phyloP scores from a whole-genome alignment of 1,140 invertebrate species.

The Lucilia cuprina region DNA sequence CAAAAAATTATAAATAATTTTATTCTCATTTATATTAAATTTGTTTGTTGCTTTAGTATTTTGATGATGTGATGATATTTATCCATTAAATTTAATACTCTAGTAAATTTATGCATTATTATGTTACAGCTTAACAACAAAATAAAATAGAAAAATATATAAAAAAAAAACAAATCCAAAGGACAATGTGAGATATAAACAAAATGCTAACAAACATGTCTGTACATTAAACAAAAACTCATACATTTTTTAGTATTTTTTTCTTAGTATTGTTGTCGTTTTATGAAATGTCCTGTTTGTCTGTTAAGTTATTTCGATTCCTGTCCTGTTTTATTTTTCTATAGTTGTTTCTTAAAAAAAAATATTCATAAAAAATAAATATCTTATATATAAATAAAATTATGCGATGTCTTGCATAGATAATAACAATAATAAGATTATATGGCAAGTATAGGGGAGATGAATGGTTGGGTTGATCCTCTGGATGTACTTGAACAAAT shows the following conservation, averaged over 20 bases:
- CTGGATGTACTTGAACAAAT: too few species aligned
- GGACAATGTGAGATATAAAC: background rate
- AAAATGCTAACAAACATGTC: background rate
- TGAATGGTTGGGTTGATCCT: too few species aligned
- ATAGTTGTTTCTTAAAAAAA: background rate
- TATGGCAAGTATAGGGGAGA: background rate
- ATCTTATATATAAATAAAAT: background rate
- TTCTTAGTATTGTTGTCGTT: too few species aligned
- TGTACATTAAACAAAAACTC: background rate
- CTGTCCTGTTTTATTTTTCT: background rate
- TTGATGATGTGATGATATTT: background rate
- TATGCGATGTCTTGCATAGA: background rate
- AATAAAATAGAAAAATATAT: background rate
- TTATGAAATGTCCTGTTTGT: too few species aligned
- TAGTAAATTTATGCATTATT: slow-evolving; percentile 15
- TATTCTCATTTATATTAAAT: background rate
- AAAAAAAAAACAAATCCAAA: background rate
- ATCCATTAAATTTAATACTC: slow-evolving; percentile 16
- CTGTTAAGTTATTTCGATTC: too few species aligned
- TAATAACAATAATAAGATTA: background rate
- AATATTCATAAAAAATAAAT: too few species aligned
- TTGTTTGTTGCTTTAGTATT: background rate
- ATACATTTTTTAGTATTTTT: background rate
- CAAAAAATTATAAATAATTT: background rate
- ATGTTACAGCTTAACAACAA: slow-evolving; percentile 1